Base-by-base conservation (phyloP, 1,140 invertebrate genomes). In the Euura lappo region DNA sequence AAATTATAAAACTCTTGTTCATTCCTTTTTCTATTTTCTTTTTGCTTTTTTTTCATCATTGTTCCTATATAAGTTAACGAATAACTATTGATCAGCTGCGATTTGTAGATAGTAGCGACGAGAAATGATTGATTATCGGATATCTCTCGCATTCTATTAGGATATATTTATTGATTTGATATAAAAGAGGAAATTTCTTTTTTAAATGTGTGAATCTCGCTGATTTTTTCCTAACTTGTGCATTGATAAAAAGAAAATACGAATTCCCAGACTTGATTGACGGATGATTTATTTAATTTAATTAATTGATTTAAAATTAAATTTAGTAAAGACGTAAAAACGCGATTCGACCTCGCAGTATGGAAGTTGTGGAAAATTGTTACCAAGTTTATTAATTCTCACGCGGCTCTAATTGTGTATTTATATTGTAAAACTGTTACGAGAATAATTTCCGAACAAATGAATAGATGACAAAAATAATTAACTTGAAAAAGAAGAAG, bases 301-400 rank as follows among this genome's bases (percentile, higher is more conserved):
- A 1, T 28, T 28, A 28, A 28, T 28, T 28, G 28, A 28, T 28
- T 28, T 28, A 1, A 28, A 28, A 28, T 28, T 28, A 28, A 28
- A 28, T 28, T 28, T 28, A 28, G 28, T 28, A 28, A 28, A 28
- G 28, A 28, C 28, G 28, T 28, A 28, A 28, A 28, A 28, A 28
- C 28, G 28, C 28, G 28, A 28, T 28, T 28, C 28, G 28, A 28
- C 51, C 8, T 3, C 13, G 51, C 51, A 60, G 51, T 60, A 60
- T 60, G 51, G 51, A 60, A 60, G 51, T 60, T 60, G 51, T 60
- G 51, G 51, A 60, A 60, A 60, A 60, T 60, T 60, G 51, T 60
- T 60, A 60, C 51, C 10, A n/a, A 60, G 51, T 60, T 60, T 11
- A 11, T 60, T 28, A 28, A 28, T 28, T 28, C 28, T 60, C 51